Percentiles rank a stretch among this genome's conserved stretches.
These are phyloP conservation scores for Megamerina dolium DNA, from an alignment of 2,888 invertebrate genomes.

Conservation along the genomic window DNA sequence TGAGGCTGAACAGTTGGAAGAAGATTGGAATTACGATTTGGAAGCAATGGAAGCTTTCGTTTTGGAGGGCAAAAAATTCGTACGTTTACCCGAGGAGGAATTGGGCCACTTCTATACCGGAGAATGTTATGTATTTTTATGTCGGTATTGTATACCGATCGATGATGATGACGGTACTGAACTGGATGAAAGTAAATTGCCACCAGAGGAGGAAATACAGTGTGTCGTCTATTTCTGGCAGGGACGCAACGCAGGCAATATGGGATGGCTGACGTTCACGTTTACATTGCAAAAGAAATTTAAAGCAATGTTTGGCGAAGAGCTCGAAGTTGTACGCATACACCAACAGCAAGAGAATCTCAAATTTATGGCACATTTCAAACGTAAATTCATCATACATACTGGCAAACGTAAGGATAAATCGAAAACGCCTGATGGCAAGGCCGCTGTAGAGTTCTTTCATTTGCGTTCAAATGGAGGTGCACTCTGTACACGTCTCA, in stretches of 20 bases:
- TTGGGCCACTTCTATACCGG: constrained; percentile 83
- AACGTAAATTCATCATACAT: constrained; percentile 86
- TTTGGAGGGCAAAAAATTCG: constrained; percentile 93
- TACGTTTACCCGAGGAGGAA: constrained; percentile 92
- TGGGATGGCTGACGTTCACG: constrained; percentile 99
- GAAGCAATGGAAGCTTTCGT: constrained; percentile 98
- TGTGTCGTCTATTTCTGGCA: constrained; percentile 99
- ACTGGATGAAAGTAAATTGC: constrained; percentile 34
- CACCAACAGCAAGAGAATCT: constrained; percentile 98
- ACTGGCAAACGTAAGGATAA: constrained; percentile 71
- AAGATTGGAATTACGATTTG: constrained; percentile 97
- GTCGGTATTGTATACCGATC: constrained; percentile 83
- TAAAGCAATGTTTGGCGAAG: constrained; percentile 79
- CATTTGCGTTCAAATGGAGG: constrained; percentile 95
- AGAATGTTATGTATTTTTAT: constrained; percentile 97
- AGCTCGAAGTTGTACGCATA: constrained; percentile 89
- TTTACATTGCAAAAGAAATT: constrained; percentile 93
- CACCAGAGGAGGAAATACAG: constrained; percentile 57
- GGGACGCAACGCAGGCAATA: constrained; percentile 92
- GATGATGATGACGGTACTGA: constrained; percentile 57
- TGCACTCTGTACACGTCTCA: constrained; percentile 82
- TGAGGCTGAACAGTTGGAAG: constrained; percentile 82
- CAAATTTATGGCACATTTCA: constrained; percentile 97
- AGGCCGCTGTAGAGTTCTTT: constrained; percentile 77
- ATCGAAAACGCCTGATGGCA: constrained; percentile 43